Base-by-base conservation (phyloP, 1,140 invertebrate species). In the Tribolium castaneum region DNA sequence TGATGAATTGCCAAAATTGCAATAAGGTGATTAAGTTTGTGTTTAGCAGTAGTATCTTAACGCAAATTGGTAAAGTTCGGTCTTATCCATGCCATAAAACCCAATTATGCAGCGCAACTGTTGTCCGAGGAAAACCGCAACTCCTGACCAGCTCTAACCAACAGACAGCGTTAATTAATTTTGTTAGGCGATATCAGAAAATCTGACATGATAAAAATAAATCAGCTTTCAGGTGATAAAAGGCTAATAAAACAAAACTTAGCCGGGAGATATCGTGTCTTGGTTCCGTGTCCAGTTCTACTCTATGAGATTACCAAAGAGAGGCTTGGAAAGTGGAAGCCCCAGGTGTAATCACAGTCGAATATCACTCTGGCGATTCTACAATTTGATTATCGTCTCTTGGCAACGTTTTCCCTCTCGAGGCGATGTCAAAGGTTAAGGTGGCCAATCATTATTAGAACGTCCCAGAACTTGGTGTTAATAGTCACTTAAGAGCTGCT, bases 321-420 rank as follows among this genome's bases (percentile, higher is more conserved):
- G 54, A 59, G 54, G 54, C 54, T 59, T 25, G 2, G 54, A 3
- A 25, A 25, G 54, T 59, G 14, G 52, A 22, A 59, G 16, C 54
- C 39, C 54, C 54, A 59, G 54, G 54, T 59, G 54, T 66, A 66
- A 66, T 66, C 59, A 13, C 59, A 66, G 59, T 66, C 59, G 59
- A 66, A 30, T 9, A 66, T 66, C 59, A 35, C 59, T 66, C 9
- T 66, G 59, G 59, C 30, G 25, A 66, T 13, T 35, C 59, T 66
- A 66, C 54, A 66, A 66, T 66, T 66, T 66, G 59, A 66, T 66
- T 66, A 66, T 66, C 30, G 59, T 66, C 25, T 66, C 59, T 35
- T 66, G 30, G 59, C 59, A 66, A 66, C 59, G 30, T 66, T 66
- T 34, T 35, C 59, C 13, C 54, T 66, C 12, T 45, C 39, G n/a